Percentiles rank a stretch among this genome's conserved stretches.
Conservation (phyloP, 2,888 invertebrate species). For the Drosophila diplacantha region DNA sequence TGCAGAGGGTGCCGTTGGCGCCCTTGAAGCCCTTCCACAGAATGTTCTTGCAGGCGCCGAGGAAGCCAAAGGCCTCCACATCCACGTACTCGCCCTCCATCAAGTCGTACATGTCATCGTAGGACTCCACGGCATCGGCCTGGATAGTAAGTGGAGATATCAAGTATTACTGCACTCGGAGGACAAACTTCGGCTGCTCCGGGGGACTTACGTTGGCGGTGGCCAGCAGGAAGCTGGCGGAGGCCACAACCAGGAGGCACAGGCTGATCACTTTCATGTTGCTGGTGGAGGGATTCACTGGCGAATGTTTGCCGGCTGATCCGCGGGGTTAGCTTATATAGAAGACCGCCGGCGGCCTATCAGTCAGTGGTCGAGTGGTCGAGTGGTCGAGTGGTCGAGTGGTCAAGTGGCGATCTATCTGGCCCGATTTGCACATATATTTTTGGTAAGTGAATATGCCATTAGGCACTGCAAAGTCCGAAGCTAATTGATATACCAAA, state of each 20-base stretch:
- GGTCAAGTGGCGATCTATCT: slow-evolving; percentile 14
- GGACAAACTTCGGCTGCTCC: not conserved
- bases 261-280: slow-evolving; percentile 49
- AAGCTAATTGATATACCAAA: slow-evolving; percentile 5
- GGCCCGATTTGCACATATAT: slow-evolving; percentile 10
- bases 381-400: slow-evolving; percentile 13
- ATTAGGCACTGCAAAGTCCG: slow-evolving; percentile 32
- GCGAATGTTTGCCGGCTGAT: slow-evolving; percentile 14
- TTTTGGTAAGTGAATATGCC: slow-evolving; percentile 19
- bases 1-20: slow-evolving; percentile 48
- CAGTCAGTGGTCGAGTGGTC: slow-evolving; percentile 8
- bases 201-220: slow-evolving; percentile 40
- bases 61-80: slow-evolving; percentile 35
- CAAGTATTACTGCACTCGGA: not conserved
- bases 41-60: not conserved
- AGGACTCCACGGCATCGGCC: slow-evolving; percentile 30
- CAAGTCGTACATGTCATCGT: slow-evolving; percentile 5
- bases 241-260: slow-evolving; percentile 45
- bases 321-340: slow-evolving; percentile 28
- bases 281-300: slow-evolving; percentile 22
- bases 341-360: slow-evolving; percentile 1
- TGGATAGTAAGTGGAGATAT: too few relatives aligned
- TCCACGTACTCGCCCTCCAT: slow-evolving; percentile 39
- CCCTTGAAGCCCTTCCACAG: slow-evolving; percentile 26
- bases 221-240: slow-evolving; percentile 51